Conservation (phyloP, 2,797 vertebrate species). For the Aulostomus chinensis region DNA sequence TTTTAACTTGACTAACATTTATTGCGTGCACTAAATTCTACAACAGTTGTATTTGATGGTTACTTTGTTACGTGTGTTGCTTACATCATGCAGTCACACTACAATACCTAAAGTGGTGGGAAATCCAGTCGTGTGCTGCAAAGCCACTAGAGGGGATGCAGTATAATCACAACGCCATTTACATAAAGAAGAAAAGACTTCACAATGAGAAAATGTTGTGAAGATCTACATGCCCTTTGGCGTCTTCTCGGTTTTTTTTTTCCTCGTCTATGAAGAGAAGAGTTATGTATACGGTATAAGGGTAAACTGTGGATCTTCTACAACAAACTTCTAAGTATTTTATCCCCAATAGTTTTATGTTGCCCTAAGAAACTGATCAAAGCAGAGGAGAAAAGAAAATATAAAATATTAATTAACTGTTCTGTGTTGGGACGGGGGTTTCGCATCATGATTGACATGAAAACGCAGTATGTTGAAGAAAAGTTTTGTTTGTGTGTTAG, state of each 20-base stretch:
- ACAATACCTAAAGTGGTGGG: background rate
- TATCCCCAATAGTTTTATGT: background rate
- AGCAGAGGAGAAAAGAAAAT: background rate
- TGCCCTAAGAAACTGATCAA: conserved; percentile 10
- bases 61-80: background rate
- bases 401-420: conserved; percentile 8
- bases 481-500: no score
- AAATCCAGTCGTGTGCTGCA: background rate
- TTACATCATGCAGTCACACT: background rate
- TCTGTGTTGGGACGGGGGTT: no score
- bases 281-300: background rate
- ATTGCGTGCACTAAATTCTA: no score
- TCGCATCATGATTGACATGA: no score
- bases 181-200: background rate
- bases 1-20: no score
- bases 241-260: no score
- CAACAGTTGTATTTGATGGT: background rate
- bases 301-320: background rate
- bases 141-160: background rate
- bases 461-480: no score
- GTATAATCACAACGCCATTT: background rate
- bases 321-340: conserved; percentile 5
- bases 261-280: no score
- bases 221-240: no score
- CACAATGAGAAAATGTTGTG: no score